Percentiles rank a stretch among this genome's conserved stretches.
phyloP scores from a whole-genome alignment of 2,113 vertebrate species.

The Zootoca vivipara region DNA sequence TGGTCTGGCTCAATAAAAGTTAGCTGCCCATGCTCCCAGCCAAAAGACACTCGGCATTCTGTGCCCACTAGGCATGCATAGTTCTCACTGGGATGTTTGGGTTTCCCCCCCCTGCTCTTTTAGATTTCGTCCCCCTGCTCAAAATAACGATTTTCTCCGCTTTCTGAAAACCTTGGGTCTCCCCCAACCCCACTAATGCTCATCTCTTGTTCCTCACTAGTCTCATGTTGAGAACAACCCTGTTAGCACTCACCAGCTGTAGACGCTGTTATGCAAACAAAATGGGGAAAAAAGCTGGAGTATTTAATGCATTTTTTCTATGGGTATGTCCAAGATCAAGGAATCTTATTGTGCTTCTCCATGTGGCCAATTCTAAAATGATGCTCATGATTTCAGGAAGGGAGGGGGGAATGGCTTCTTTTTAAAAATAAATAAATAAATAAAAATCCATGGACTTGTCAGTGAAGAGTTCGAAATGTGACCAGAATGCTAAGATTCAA shows the following conservation, averaged over 20 bases:
- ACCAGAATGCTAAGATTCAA: conserved; percentile 7
- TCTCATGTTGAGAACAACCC: background rate
- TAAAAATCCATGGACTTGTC: background rate
- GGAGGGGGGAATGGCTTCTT: background rate
- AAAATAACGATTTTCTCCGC: background rate
- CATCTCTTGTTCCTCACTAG: background rate
- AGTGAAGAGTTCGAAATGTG: conserved; percentile 1
- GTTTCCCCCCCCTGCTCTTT: too few species aligned
- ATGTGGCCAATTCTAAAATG: background rate
- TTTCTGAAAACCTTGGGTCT: background rate
- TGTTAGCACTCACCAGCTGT: background rate
- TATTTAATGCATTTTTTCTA: background rate
- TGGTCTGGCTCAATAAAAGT: too few species aligned
- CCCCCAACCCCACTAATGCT: background rate
- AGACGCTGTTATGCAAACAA: background rate
- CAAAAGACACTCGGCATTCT: too few species aligned
- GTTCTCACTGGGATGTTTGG: background rate
- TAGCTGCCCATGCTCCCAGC: too few species aligned
- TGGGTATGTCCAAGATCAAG: background rate
- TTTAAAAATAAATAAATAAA: background rate
- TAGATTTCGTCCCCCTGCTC: too few species aligned
- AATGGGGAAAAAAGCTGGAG: too few species aligned
- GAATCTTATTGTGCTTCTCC: background rate
- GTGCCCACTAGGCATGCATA: background rate
- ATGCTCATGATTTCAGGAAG: background rate